These are phyloP conservation scores for Brotula barbata DNA, from an alignment of 2,797 vertebrate species.

Conservation along the genomic window DNA sequence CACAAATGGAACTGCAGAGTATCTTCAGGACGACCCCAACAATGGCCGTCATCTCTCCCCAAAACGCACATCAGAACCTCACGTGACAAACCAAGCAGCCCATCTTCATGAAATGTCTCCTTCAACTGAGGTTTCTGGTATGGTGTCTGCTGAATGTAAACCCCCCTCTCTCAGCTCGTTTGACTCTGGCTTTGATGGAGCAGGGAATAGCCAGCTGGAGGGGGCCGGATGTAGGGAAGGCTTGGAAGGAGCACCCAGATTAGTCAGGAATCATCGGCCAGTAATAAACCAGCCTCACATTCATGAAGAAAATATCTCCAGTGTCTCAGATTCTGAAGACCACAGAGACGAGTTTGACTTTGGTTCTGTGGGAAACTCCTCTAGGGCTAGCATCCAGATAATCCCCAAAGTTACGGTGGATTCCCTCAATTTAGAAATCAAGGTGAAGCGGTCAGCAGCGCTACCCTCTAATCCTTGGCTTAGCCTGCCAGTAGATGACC, in stretches of 20 bases:
- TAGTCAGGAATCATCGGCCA: neutral
- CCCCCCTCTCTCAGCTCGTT: conserved; percentile 71
- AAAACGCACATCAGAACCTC: conserved; percentile 4
- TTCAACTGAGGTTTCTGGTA: neutral
- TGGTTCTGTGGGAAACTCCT: conserved; percentile 39
- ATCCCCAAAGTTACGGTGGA: conserved; percentile 59
- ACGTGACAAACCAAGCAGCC: neutral
- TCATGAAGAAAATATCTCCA: conserved; percentile 40
- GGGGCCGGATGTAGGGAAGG: conserved; percentile 30
- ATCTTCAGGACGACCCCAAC: neutral
- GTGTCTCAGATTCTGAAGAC: conserved; percentile 49
- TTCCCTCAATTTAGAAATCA: conserved; percentile 74
- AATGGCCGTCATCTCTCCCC: neutral
- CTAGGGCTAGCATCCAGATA: conserved; percentile 63
- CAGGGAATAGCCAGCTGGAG: conserved; percentile 58
- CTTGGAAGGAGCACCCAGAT: conserved; percentile 25
- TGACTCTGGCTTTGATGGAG: conserved; percentile 77
- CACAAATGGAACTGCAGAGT: neutral
- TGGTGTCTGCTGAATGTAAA: conserved; percentile 33
- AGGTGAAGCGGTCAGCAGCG: conserved; percentile 64
- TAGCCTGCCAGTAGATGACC: conserved; percentile 74
- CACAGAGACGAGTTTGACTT: conserved; percentile 32
- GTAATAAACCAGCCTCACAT: conserved; percentile 27
- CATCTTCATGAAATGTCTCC: conserved; percentile 4
- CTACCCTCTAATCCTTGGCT: conserved; percentile 79